phyloP scores from a whole-genome alignment of 2,888 invertebrate species.

The Sylvicola fuscatus region DNA sequence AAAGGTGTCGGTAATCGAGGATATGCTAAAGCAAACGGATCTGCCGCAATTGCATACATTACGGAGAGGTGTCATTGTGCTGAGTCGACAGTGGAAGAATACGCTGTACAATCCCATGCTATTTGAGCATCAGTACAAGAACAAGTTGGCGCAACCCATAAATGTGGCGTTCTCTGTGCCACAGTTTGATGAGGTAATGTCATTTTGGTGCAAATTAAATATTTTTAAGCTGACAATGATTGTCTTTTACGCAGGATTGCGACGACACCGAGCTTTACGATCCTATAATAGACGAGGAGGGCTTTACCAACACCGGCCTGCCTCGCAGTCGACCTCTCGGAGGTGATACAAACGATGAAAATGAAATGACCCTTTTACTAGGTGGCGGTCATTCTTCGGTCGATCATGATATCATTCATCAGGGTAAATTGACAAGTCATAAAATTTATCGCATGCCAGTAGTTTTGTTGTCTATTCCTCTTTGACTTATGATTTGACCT shows the following conservation, averaged over 20 bases:
- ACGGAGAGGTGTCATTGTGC: conserved; percentile 86
- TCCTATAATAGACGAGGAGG: conserved; percentile 11
- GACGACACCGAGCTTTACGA: background rate
- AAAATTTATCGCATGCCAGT: background rate
- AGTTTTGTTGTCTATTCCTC: too few relatives aligned
- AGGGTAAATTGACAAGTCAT: conserved; percentile 6
- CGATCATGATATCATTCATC: conserved; percentile 3
- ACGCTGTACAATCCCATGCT: conserved; percentile 82
- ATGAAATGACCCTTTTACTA: conserved; percentile 27
- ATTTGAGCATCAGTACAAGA: conserved; percentile 74
- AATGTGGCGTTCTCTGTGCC: conserved; percentile 80
- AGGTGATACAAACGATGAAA: conserved; percentile 17
- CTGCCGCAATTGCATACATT: conserved; percentile 75
- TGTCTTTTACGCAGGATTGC: background rate
- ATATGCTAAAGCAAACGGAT: conserved; percentile 61
- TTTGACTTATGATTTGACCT: too few relatives aligned
- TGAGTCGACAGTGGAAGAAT: conserved; percentile 94
- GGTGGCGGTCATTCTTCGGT: conserved; percentile 13
- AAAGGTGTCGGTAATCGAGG: conserved; percentile 57
- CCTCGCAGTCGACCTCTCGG: too few relatives aligned
- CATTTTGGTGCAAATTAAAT: conserved; percentile 1
- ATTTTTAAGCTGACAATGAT: conserved; percentile 10
- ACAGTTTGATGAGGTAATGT: conserved; percentile 52
- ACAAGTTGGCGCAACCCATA: conserved; percentile 58
- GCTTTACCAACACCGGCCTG: too few relatives aligned